Percentiles rank a stretch among this genome's conserved stretches.
Evolutionary conservation across 2,113 vertebrate genomes (phyloP).

Genomic region (Brachypteracias leptosomus): DNA sequence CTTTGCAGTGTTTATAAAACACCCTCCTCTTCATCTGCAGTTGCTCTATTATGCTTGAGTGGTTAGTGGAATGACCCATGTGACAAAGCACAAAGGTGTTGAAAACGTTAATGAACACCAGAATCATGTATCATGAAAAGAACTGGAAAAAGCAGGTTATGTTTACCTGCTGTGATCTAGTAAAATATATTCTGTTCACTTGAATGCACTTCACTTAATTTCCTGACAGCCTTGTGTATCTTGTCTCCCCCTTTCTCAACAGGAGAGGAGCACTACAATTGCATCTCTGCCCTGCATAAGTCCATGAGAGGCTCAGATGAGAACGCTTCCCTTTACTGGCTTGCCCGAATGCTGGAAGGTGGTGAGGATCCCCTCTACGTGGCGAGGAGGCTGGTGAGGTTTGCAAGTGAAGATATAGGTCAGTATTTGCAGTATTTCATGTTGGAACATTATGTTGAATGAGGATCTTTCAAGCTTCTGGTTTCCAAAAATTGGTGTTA

Average conservation of each 20-base stretch:
- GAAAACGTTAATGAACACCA: neutral
- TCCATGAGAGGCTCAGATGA: slow-evolving; percentile 94
- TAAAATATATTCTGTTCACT: neutral
- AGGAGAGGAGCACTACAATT: slow-evolving; percentile 99
- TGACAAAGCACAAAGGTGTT: neutral
- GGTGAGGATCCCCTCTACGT: slow-evolving; percentile 95
- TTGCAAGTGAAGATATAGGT: slow-evolving; percentile 97
- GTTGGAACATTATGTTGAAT: neutral
- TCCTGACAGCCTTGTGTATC: neutral
- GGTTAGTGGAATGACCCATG: neutral
- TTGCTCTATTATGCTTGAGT: neutral
- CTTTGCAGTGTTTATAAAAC: neutral
- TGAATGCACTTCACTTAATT: neutral
- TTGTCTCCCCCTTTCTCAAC: neutral
- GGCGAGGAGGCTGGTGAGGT: slow-evolving; percentile 91
- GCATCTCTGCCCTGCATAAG: slow-evolving; percentile 95
- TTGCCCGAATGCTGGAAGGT: slow-evolving; percentile 96
- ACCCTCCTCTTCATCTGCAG: neutral
- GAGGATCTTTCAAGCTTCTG: neutral
- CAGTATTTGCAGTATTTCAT: slow-evolving; percentile 31
- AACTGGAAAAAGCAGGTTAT: neutral
- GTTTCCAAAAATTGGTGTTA: neutral
- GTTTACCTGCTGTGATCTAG: neutral
- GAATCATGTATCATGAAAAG: fast-evolving
- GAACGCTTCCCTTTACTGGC: slow-evolving; percentile 95